Conservation (phyloP, 2,888 invertebrate genomes). For the Drosophila vallismaia region DNA sequence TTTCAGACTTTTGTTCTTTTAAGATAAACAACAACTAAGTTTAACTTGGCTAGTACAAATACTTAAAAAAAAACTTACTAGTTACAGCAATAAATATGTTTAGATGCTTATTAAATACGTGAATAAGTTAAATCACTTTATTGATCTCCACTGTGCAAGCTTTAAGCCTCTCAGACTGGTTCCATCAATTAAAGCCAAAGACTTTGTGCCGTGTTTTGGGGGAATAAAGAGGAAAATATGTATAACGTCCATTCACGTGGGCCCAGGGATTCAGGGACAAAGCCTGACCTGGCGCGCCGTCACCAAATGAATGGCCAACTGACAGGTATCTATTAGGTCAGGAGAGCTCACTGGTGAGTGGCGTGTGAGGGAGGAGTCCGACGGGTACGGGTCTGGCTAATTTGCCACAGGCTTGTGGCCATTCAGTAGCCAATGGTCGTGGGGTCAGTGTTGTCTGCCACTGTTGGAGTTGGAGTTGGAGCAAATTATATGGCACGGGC, state of each 20-base stretch:
- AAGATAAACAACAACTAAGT: too few relatives aligned
- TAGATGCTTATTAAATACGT: not conserved
- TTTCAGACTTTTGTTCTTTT: too few relatives aligned
- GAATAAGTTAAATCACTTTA: not conserved
- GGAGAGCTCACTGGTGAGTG: not conserved
- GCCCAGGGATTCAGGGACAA: slow-evolving; percentile 20
- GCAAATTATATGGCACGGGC: slow-evolving; percentile 56
- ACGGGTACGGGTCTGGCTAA: slow-evolving; percentile 30
- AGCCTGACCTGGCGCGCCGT: slow-evolving; percentile 25
- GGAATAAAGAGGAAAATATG: slow-evolving; percentile 45
- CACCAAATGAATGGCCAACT: slow-evolving; percentile 55
- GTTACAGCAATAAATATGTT: not conserved
- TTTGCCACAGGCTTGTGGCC: slow-evolving; percentile 45
- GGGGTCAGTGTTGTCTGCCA: slow-evolving; percentile 17
- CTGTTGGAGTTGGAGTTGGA: slow-evolving; percentile 16
- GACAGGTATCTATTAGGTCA: slow-evolving; percentile 61
- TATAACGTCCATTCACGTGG: slow-evolving; percentile 22
- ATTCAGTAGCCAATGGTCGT: slow-evolving; percentile 4
- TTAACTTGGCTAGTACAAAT: too few relatives aligned
- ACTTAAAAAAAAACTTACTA: too few relatives aligned
- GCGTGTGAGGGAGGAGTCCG: slow-evolving; percentile 1
- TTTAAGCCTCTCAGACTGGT: slow-evolving; percentile 16
- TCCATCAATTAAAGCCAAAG: slow-evolving; percentile 60
- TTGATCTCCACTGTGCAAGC: not conserved
- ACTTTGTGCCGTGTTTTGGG: slow-evolving; percentile 44